Percentiles rank a stretch among this genome's conserved stretches.
phyloP scores from a whole-genome alignment of 2,888 invertebrate species.

The Agonopterix alstromeriana region DNA sequence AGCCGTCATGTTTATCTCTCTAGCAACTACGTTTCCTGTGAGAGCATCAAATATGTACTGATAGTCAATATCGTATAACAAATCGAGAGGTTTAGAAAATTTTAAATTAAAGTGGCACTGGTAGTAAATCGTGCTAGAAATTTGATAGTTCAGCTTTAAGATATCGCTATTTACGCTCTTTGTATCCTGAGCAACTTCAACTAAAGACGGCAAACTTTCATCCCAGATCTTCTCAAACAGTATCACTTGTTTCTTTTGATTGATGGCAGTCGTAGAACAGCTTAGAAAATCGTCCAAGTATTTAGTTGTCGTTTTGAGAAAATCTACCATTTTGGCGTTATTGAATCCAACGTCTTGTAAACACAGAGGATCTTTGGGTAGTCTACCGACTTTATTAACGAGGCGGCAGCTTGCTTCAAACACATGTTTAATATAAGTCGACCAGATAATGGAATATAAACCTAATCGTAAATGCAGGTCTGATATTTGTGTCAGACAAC shows the following conservation, averaged over 20 bases:
- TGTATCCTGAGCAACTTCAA: slow-evolving; percentile 87
- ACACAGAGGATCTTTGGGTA: slow-evolving; percentile 91
- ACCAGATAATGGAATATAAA: slow-evolving; percentile 91
- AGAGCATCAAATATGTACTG: slow-evolving; percentile 75
- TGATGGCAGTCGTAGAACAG: slow-evolving; percentile 50
- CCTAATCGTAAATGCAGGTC: slow-evolving; percentile 84
- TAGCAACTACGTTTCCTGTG: slow-evolving; percentile 52
- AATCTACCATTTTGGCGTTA: slow-evolving; percentile 75
- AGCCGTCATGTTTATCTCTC: slow-evolving; percentile 77
- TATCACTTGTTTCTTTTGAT: slow-evolving; percentile 54
- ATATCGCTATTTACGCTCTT: slow-evolving; percentile 85
- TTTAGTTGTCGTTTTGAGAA: slow-evolving; percentile 58
- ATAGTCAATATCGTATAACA: slow-evolving; percentile 85
- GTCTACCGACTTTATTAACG: slow-evolving; percentile 87
- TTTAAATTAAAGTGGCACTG: slow-evolving; percentile 87
- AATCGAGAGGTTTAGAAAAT: slow-evolving; percentile 81
- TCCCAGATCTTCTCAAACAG: slow-evolving; percentile 82
- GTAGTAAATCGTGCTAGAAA: slow-evolving; percentile 86
- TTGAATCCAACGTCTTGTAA: slow-evolving; percentile 85
- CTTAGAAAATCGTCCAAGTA: slow-evolving; percentile 66
- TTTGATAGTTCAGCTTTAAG: slow-evolving; percentile 87
- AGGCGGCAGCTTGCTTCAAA: slow-evolving; percentile 86
- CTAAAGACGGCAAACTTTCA: slow-evolving; percentile 81
- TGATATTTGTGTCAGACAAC: slow-evolving; percentile 81
- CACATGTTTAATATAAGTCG: slow-evolving; percentile 88